Evolutionary conservation across 2,113 vertebrate species (phyloP).

Genomic region (Gnathonemus longibarbis): DNA sequence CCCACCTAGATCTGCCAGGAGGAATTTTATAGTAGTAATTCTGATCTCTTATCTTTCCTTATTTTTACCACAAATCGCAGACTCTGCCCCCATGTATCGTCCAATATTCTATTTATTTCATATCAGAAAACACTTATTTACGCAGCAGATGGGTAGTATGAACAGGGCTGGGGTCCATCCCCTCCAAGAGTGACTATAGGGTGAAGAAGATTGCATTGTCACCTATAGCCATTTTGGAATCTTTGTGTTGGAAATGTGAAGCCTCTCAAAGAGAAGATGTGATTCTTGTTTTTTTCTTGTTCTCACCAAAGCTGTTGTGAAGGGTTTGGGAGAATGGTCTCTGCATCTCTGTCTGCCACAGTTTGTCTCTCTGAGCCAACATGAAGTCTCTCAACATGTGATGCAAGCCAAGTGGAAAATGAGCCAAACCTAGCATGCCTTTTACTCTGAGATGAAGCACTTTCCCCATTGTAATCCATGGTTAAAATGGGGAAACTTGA

Average conservation of each 20-base stretch:
- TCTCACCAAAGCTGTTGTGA: not conserved
- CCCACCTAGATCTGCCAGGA: not conserved
- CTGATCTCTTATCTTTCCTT: not conserved
- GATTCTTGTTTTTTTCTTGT: not conserved
- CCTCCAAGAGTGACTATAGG: not conserved
- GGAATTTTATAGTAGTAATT: not conserved
- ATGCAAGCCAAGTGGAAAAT: not conserved
- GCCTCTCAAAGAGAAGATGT: not conserved
- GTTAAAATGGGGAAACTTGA: not conserved
- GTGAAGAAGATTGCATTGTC: not conserved
- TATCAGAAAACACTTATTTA: not conserved
- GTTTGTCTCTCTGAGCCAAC: not conserved
- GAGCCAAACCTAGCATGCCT: slow-evolving; percentile 5
- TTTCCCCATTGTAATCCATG: not conserved
- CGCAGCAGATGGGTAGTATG: not conserved
- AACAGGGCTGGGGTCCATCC: not conserved
- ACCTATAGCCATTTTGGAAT: not conserved
- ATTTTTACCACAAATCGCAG: not conserved
- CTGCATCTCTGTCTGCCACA: not conserved
- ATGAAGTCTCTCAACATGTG: not conserved
- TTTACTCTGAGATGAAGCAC: not conserved
- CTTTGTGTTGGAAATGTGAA: not conserved
- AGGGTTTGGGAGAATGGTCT: not conserved
- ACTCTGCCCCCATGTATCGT: no score
- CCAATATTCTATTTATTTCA: not conserved